Conservation (phyloP, 2,797 vertebrate species). For the Oreochromis grahami region DNA sequence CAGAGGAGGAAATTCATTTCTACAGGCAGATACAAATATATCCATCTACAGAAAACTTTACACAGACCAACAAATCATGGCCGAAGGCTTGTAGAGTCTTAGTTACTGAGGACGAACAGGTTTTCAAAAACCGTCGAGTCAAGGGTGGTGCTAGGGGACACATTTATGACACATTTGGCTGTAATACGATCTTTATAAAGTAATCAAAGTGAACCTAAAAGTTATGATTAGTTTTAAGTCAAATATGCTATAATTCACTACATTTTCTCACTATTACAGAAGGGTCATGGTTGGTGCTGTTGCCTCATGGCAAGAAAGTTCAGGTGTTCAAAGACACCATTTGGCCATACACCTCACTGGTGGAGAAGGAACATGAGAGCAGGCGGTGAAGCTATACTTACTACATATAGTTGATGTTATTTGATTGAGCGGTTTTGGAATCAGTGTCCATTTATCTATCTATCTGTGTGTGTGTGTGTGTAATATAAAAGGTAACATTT, state of each 20-base stretch:
- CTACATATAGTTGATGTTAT: not conserved
- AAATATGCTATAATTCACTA: not conserved
- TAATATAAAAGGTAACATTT: not conserved
- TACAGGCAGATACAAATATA: not conserved
- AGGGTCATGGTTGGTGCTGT: not conserved
- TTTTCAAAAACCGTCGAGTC: not conserved
- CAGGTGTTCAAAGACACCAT: not conserved
- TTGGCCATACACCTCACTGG: not conserved
- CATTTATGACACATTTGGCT: not conserved
- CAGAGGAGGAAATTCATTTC: constrained; percentile 20
- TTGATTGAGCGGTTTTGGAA: not conserved
- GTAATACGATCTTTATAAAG: not conserved
- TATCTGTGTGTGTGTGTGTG: not conserved
- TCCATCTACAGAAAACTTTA: constrained; percentile 12
- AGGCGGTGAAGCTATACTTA: not conserved
- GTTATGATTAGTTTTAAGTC: not conserved
- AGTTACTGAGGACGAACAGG: not conserved
- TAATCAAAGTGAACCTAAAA: not conserved
- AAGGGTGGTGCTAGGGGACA: not conserved
- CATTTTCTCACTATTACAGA: not conserved
- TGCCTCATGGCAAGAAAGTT: not conserved
- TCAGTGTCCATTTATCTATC: not conserved
- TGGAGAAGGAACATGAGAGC: not conserved
- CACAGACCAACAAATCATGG: not conserved
- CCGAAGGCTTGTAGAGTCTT: not conserved